These are phyloP conservation scores for Bombus sibiricus DNA, from an alignment of 1,140 invertebrate species.

Conservation along the genomic window DNA sequence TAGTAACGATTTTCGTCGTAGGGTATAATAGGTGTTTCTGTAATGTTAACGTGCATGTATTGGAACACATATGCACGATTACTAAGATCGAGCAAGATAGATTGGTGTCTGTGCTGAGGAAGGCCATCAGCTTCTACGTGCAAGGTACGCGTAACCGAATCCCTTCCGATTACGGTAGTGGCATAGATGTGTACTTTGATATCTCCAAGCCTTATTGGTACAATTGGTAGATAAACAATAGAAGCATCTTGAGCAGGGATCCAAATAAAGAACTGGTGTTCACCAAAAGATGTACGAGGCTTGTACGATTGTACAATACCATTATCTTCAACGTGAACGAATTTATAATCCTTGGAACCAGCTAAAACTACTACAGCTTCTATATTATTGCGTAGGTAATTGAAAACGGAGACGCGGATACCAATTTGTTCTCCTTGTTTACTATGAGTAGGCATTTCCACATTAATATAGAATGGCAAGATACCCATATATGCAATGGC, in stretches of 20 bases:
- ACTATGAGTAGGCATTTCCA: slow-evolving; percentile 94
- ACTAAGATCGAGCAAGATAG: slow-evolving; percentile 94
- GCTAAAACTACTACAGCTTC: slow-evolving; percentile 93
- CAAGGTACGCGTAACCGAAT: slow-evolving; percentile 88
- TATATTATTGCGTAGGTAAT: slow-evolving; percentile 93
- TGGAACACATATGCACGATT: slow-evolving; percentile 96
- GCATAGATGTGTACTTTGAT: slow-evolving; percentile 92
- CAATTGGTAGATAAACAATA: slow-evolving; percentile 95
- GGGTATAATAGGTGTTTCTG: slow-evolving; percentile 94
- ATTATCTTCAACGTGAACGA: slow-evolving; percentile 96
- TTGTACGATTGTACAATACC: slow-evolving; percentile 93
- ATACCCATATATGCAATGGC: slow-evolving; percentile 93
- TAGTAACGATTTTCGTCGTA: slow-evolving; percentile 95
- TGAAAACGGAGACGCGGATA: slow-evolving; percentile 95
- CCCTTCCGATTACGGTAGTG: slow-evolving; percentile 92
- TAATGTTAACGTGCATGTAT: slow-evolving; percentile 97
- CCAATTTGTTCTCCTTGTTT: slow-evolving; percentile 97
- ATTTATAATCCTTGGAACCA: slow-evolving; percentile 95
- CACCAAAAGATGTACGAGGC: slow-evolving; percentile 93
- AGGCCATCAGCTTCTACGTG: slow-evolving; percentile 96
- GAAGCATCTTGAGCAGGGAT: slow-evolving; percentile 90
- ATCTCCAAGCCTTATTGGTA: slow-evolving; percentile 91
- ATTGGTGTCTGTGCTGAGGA: slow-evolving; percentile 95
- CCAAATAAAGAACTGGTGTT: slow-evolving; percentile 97
- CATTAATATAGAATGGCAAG: slow-evolving; percentile 96